Evolutionary conservation across 1,140 invertebrate genomes (phyloP).

Genomic region (Danaus melanippus): DNA sequence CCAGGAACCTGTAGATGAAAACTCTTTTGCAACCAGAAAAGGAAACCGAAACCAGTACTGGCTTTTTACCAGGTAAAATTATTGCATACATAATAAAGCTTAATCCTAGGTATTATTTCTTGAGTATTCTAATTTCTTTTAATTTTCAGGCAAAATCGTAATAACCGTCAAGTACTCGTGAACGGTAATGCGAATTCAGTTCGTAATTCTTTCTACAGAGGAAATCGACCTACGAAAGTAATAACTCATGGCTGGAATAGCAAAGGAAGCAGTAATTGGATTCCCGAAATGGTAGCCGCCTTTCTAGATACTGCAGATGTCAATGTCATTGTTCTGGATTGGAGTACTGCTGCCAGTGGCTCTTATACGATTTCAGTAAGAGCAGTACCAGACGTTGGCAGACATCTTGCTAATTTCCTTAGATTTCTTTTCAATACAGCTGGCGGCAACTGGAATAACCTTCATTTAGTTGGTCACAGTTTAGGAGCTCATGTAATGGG

Average conservation of each 20-base stretch:
- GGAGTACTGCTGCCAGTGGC: slow-evolving; percentile 51
- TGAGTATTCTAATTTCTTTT: neutral
- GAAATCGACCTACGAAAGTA: slow-evolving; percentile 27
- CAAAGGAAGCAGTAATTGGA: slow-evolving; percentile 26
- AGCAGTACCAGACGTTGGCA: slow-evolving; percentile 68
- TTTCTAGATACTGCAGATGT: slow-evolving; percentile 56
- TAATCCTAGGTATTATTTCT: neutral
- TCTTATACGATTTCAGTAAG: slow-evolving; percentile 65
- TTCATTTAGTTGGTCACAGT: slow-evolving; percentile 44
- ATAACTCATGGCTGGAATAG: slow-evolving; percentile 38
- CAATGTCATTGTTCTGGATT: slow-evolving; percentile 74
- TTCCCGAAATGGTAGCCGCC: slow-evolving; percentile 28
- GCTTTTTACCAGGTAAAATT: slow-evolving; percentile 33
- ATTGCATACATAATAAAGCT: neutral
- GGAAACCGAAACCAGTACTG: slow-evolving; percentile 27
- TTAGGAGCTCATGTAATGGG: slow-evolving; percentile 49
- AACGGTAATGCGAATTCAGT: slow-evolving; percentile 26
- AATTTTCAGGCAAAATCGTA: slow-evolving; percentile 29
- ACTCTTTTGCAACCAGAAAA: slow-evolving; percentile 18
- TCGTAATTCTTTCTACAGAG: slow-evolving; percentile 30
- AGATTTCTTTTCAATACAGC: slow-evolving; percentile 57
- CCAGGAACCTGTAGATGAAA: slow-evolving; percentile 18
- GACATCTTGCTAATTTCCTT: slow-evolving; percentile 68
- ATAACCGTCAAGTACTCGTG: slow-evolving; percentile 22
- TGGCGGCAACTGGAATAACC: slow-evolving; percentile 36